A percentile compares a stretch with the other conserved stretches of the same genome.
These are phyloP conservation scores for Leuctra nigra DNA, from an alignment of 2,888 invertebrate genomes.

Conservation along the genomic window DNA sequence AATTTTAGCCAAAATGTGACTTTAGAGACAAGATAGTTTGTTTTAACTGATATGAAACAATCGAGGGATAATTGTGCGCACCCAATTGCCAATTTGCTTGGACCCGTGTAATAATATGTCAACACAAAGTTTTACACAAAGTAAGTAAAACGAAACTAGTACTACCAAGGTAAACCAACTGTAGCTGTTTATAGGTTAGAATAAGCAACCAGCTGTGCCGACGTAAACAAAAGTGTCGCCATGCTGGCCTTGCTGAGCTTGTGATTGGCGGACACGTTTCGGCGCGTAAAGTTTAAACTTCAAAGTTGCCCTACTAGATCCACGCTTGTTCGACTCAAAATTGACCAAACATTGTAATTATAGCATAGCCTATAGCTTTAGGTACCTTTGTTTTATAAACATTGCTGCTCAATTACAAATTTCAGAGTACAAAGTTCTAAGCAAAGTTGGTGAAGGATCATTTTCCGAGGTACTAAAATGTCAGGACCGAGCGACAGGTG, in stretches of 20 bases:
- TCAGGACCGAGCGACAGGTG: slow-evolving; percentile 48
- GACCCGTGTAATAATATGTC: background rate
- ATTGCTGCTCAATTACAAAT: too few species aligned
- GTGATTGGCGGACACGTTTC: background rate
- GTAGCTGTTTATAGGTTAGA: too few species aligned
- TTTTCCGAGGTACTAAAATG: slow-evolving; percentile 64
- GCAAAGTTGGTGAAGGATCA: slow-evolving; percentile 62
- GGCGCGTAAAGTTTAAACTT: background rate
- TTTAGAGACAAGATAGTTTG: too few species aligned
- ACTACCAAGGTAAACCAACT: too few species aligned
- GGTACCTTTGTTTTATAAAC: too few species aligned
- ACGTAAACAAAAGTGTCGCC: background rate
- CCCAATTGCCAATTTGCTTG: too few species aligned
- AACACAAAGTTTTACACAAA: slow-evolving; percentile 1
- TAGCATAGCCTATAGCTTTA: too few species aligned
- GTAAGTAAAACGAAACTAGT: too few species aligned
- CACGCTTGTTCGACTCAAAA: background rate
- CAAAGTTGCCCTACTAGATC: background rate
- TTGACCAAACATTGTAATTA: background rate
- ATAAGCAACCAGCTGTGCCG: background rate
- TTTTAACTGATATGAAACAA: too few species aligned
- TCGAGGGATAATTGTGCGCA: too few species aligned
- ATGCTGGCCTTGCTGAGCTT: background rate
- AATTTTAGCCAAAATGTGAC: too few species aligned
- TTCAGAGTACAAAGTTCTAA: slow-evolving; percentile 54